Conservation (phyloP, 2,888 invertebrate species). For the Frankliniella intonsa region DNA sequence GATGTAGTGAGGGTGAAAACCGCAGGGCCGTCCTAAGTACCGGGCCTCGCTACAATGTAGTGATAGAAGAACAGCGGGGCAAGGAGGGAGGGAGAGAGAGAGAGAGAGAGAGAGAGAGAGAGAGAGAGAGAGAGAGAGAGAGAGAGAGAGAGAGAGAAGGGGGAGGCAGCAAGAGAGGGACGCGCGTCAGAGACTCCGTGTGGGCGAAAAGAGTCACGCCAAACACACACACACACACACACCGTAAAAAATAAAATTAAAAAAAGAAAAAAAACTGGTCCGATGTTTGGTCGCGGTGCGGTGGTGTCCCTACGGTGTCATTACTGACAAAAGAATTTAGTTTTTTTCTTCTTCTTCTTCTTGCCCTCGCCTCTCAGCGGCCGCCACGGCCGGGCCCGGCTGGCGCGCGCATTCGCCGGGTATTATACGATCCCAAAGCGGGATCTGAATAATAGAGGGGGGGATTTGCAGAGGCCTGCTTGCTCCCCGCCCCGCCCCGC, state of each 20-base stretch:
- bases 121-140: not conserved
- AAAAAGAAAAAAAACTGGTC: no score
- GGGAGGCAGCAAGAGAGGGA: not conserved
- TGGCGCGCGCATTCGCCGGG: not conserved
- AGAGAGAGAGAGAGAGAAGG: not conserved
- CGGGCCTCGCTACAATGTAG: no score
- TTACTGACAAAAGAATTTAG: not conserved
- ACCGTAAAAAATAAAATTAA: not conserved
- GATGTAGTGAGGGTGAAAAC: no score
- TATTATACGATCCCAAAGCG: slow-evolving; percentile 25
- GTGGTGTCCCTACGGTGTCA: not conserved
- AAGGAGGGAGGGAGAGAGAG: not conserved
- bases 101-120: not conserved
- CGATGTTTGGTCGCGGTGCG: not conserved
- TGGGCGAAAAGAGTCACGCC: not conserved
- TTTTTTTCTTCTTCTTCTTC: not conserved
- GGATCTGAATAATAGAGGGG: not conserved
- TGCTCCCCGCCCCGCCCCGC: not conserved
- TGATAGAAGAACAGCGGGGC: not conserved
- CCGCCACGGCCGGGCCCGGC: not conserved
- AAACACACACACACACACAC: no score
- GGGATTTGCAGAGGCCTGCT: not conserved
- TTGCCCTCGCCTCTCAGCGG: not conserved
- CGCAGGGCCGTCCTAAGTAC: no score
- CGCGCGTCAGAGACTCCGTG: not conserved